Base-by-base conservation (phyloP, 2,113 vertebrate genomes). In the Andinoacara biseriatus region DNA sequence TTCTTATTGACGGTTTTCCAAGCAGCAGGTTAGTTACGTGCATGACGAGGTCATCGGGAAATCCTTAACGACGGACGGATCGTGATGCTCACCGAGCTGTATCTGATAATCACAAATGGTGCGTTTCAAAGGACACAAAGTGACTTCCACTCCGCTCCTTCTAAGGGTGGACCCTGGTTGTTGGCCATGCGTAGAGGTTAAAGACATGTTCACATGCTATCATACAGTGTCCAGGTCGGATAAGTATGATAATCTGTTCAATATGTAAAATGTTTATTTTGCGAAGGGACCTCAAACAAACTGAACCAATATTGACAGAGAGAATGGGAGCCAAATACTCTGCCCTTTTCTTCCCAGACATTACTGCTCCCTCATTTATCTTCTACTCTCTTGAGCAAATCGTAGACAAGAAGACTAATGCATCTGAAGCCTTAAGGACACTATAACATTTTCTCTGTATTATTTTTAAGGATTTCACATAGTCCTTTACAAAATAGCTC, bases 191-290 rank as follows among this genome's bases (percentile, higher is more conserved):
- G 15, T 83, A 78, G 77, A 84, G 74, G 65, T 85, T 94, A 93
- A 95, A 93, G 91, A 92, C 92, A 86, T 79, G 89, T 91, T 95
- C 92, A 87, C 95, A 96, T 96, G 95, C 92, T 94, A 95, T 90
- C 87, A 91, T 92, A 91, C 90, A 94, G 88, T 87, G 88, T 93
- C 90, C 93, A 94, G 93, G 93, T 94, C 83, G 80, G 86, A 92
- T 87, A 94, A 92, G 90, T 87, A 94, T 88, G 92, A 86, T 94
- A 96, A 95, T 95, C 89, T 91, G 78, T 93, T 94, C 95, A 96
- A 86, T 92, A 95, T 94, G 94, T 89, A 92, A 95, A 88, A 91
- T 87, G 93, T 95, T 95, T 96, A 91, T 94, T 95, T 95, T 95
- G 86, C 72, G 4, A 80, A 83, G 91, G 81, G 91, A 92, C 89